Evolutionary conservation across 2,113 vertebrate species (phyloP), one percentile per base, ranked within the genome.

Genomic region (Tapirus terrestris): DNA sequence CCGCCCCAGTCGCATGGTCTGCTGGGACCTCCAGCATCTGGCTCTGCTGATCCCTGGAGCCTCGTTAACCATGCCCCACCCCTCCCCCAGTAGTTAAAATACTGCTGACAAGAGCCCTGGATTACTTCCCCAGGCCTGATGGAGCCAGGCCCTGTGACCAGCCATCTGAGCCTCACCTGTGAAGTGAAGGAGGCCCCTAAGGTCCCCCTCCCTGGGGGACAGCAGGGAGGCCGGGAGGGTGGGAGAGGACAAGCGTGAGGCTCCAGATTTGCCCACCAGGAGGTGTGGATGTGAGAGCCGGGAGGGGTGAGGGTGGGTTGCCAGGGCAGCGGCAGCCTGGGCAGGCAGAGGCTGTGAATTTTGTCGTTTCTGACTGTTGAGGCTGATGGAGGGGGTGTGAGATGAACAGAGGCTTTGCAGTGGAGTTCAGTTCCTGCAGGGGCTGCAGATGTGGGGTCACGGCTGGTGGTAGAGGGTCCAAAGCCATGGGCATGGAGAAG

Each of bases 21-120:
- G 4, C 51, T 48, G 77, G 65, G 85, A 56, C 82, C 17, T 77
- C 72, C 58, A 79, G 94, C 63, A 65, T 76, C 70, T 84, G 86
- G 56, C 53, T 68, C 83, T 33, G 43, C 56, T 18, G 53, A 17
- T 88, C 94, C 92, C 97, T 68, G 13, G 87, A 80, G 97, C 29
- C 97, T 97, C n/a, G 11, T 97, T 98, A 97, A 63, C 86, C 48
- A 36, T 36, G 29, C 73, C 29, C 60, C 45, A 18, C 14, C 63
- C 39, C 56, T 23, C 17, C 48, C 20, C 53, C 48, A 43, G 31
- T 93, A 93, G 95, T 97, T 97, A 97, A 97, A 97, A 88, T 79
- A n/a, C 20, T 67, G 72, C 91, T 67, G 75, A 75, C 63, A 72
- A 61, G 31, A 72, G 53, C 11, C 58, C 51, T 67, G 18, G 58